Evolutionary conservation across 2,113 vertebrate species (phyloP), one percentile per base, ranked within the genome.

Genomic region (Bubo scandiacus): DNA sequence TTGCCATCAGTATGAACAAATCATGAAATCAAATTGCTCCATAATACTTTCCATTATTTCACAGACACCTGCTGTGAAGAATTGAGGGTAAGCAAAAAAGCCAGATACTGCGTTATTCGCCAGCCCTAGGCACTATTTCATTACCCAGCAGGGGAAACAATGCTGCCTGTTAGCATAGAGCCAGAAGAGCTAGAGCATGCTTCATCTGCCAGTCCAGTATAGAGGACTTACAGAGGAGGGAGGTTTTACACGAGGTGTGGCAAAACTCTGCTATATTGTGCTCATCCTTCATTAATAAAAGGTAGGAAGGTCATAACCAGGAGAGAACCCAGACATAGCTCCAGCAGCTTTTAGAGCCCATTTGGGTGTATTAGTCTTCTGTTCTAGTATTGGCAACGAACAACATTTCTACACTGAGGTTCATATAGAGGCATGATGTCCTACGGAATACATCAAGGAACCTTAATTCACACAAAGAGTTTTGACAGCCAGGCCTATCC

Each of bases 21-120:
- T 91, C 87, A 91, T 62, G 82, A 96, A 95, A 96, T 86, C 74
- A 90, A 95, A 94, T 95, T 78, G 67, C 94, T 93, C 61, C 42
- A 63, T 85, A 96, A 95, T 85, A 90, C 47, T 93, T 89, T 32
- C 47, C 52, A 71, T 86, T 92, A 94, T 91, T 95, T 94, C 88
- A 65, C 65, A 88, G 86, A 72, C 67, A 86, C 71, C 95, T 90
- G 68, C 80, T 92, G 82, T 66, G 82, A 95, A 92, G 74, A 96
- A 93, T n/a, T 72, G 72, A 66, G 43, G 26, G 51, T 51, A 85
- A 49, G 62, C 43, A 86, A 74, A 81, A 81, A 79, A 74, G 19
- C 26, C 55, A 62, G 68, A 74, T 57, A 63, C 27, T 29, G 22
- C 52, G 32, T 72, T 61, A 71, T 83, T 91, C 86, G 86, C 27